Evolutionary conservation across 2,888 invertebrate genomes (phyloP).

Genomic region (Luperina nickerlii): DNA sequence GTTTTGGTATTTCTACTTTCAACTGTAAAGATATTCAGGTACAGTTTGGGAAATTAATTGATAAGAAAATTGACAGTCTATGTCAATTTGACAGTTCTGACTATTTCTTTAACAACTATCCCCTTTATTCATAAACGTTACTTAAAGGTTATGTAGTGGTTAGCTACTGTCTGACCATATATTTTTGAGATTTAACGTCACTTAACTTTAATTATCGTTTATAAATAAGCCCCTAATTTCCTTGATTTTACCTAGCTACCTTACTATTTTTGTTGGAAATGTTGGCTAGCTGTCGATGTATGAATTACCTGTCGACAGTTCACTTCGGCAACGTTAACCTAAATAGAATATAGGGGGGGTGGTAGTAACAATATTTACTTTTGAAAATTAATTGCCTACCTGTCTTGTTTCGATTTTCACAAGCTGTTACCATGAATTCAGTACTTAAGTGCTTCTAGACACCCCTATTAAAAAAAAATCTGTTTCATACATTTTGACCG

Average conservation of each 20-base stretch:
- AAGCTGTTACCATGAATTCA: too few relatives aligned
- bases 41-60: background rate
- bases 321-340: conserved; percentile 16
- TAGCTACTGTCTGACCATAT: too few relatives aligned
- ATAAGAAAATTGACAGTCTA: background rate
- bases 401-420: background rate
- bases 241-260: background rate
- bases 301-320: conserved; percentile 14
- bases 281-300: conserved; percentile 12
- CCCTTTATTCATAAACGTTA: too few relatives aligned
- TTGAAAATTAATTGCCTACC: conserved; percentile 3
- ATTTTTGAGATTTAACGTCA: too few relatives aligned
- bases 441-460: too few relatives aligned
- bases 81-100: background rate
- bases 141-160: too few relatives aligned
- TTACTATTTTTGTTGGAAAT: conserved; percentile 8
- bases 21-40: background rate
- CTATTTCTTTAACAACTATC: background rate
- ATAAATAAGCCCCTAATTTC: too few relatives aligned
- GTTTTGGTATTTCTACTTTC: background rate
- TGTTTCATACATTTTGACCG: background rate
- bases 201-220: too few relatives aligned
- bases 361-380: conserved; percentile 11
- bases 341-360: conserved; percentile 2
- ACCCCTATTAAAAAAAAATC: too few relatives aligned